phyloP scores from a whole-genome alignment of 2,113 vertebrate species.

The Sebastes fasciatus region DNA sequence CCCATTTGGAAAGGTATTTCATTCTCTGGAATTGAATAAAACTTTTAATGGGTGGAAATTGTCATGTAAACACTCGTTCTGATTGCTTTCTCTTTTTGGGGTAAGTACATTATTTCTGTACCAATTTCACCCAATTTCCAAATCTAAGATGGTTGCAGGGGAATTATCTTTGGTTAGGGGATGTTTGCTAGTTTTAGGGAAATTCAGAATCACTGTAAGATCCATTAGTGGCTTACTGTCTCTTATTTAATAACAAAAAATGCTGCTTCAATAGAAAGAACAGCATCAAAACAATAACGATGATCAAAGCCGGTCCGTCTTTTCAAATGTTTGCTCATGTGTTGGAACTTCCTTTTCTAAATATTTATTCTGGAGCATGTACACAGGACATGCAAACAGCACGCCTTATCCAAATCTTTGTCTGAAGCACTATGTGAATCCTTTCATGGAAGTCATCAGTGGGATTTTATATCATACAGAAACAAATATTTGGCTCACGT shows the following conservation, averaged over 20 bases:
- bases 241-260: background rate
- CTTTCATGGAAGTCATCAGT: background rate
- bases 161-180: constrained; percentile 10
- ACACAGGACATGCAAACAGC: background rate
- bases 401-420: background rate
- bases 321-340: constrained; percentile 7
- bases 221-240: background rate
- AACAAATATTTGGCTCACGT: background rate
- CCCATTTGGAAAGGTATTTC: constrained; percentile 4
- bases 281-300: background rate
- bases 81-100: constrained; percentile 28
- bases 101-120: background rate
- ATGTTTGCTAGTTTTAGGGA: constrained; percentile 17
- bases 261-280: background rate
- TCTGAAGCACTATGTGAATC: background rate
- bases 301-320: background rate
- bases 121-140: background rate
- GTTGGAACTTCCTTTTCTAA: background rate
- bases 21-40: constrained; percentile 27
- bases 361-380: background rate
- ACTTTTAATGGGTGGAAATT: constrained; percentile 16
- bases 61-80: constrained; percentile 14
- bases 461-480: background rate
- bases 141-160: constrained; percentile 1
- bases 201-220: constrained; percentile 15